Base-by-base conservation (phyloP, 2,113 vertebrate species). In the Pardalotus punctatus region DNA sequence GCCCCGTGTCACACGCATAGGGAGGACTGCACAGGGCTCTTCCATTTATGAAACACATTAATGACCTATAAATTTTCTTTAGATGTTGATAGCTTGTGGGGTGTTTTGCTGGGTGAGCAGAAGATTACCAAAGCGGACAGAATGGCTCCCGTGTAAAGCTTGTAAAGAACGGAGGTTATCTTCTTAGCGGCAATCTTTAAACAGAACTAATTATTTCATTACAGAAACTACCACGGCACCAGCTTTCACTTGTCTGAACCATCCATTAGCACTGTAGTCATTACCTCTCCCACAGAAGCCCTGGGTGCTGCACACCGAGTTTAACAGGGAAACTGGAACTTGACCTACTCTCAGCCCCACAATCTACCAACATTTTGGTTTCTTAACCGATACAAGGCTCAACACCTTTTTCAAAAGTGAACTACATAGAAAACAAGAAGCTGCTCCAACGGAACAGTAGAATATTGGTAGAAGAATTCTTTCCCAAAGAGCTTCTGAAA, bases 181-280 rank as follows among this genome's bases (percentile, higher is more conserved):
- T 96, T 84, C 94, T 97, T 95, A 96, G 86, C 65, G 84, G 86
- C 72, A 93, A 64, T 50, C 86, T 96, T 95, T 95, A 94, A 95
- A 93, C 85, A 74, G 90, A 88, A 93, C 82, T 93, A 94, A 96
- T 94, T 96, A 92, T 81, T 96, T 90, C 82, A 92, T 93, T 95
- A 97, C 60, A 93, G 95, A 94, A 97, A 86, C 67, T 50, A 69
- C n/a, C 72, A 71, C 66, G 60, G 77, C 69, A 79, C 72, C 81
- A 88, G 83, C 82, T 95, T 96, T 96, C 96, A 96, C 96, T 96
- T 88, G 61, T 71, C 77, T 86, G 82, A 90, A 64, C 76, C 4
- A 9, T 42, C 76, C 77, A 38, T 84, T 88, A 71, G 45, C 81
- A 60, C 80, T 61, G 69, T 56, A 74, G 47, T 27, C 81, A 19